A percentile compares a stretch with the other conserved stretches of the same genome.
phyloP scores from a whole-genome alignment of 2,797 vertebrate genomes.

The Sebastes paucispinis region DNA sequence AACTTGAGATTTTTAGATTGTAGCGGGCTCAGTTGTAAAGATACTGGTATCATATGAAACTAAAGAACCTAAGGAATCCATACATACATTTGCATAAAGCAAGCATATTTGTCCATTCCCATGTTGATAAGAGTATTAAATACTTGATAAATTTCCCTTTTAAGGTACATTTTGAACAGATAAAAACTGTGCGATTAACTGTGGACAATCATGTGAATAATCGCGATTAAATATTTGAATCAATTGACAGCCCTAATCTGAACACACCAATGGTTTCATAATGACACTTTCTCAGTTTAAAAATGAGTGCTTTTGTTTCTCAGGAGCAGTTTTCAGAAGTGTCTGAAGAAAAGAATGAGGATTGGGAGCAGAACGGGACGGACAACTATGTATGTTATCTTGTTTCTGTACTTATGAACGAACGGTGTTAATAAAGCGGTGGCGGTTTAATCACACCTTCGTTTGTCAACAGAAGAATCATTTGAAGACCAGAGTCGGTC shows the following conservation, averaged over 20 bases:
- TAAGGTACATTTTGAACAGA: neutral
- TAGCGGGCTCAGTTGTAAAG: no score
- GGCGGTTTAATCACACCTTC: neutral
- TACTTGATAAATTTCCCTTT: no score
- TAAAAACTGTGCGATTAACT: neutral
- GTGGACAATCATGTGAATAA: no score
- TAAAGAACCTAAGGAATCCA: no score
- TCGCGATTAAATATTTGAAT: no score
- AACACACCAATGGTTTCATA: neutral
- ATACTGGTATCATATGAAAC: no score
- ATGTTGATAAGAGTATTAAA: no score
- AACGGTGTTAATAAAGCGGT: neutral
- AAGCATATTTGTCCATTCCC: no score
- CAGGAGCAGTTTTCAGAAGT: slow-evolving; percentile 49
- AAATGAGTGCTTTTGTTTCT: neutral
- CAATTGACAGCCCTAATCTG: no score
- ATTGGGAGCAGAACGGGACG: slow-evolving; percentile 18
- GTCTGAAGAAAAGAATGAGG: slow-evolving; percentile 43
- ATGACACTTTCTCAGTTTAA: neutral
- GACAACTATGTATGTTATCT: slow-evolving; percentile 50
- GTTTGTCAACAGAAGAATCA: slow-evolving; percentile 52
- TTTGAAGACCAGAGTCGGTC: slow-evolving; percentile 52
- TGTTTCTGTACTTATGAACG: neutral
- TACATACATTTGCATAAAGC: no score
- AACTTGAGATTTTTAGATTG: no score